Conservation (phyloP, 1,140 invertebrate genomes). For the Heliothis virescens region DNA sequence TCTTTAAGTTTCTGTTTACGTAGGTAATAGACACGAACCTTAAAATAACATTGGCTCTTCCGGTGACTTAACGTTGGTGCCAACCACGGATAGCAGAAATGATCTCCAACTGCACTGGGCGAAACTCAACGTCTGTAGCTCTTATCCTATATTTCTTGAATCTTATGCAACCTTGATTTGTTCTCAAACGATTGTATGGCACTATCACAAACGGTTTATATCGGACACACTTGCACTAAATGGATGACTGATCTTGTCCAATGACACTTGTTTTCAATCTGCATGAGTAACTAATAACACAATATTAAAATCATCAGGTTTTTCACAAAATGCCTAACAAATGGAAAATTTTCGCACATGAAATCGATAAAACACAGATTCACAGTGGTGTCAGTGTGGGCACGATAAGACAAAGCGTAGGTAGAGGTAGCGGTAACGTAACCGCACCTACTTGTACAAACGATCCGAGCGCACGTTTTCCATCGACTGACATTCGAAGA, state of each 20-base stretch:
- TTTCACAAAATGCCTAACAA: slow-evolving; percentile 61
- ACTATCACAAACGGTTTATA: slow-evolving; percentile 59
- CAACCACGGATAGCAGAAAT: slow-evolving; percentile 64
- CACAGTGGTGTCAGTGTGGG: slow-evolving; percentile 45
- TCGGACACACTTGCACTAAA: slow-evolving; percentile 75
- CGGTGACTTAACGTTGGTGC: slow-evolving; percentile 67
- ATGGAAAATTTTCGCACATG: slow-evolving; percentile 68
- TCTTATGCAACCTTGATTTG: slow-evolving; percentile 45
- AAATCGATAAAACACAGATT: slow-evolving; percentile 72
- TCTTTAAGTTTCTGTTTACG: slow-evolving; percentile 25
- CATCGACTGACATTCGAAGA: slow-evolving; percentile 58
- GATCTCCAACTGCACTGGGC: slow-evolving; percentile 53
- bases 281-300: slow-evolving; percentile 67
- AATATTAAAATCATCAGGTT: slow-evolving; percentile 68
- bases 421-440: slow-evolving; percentile 55
- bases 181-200: slow-evolving; percentile 47
- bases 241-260: slow-evolving; percentile 76
- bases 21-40: slow-evolving; percentile 69
- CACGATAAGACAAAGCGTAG: slow-evolving; percentile 66
- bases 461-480: slow-evolving; percentile 57
- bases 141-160: slow-evolving; percentile 49
- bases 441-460: slow-evolving; percentile 57
- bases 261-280: slow-evolving; percentile 75
- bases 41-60: slow-evolving; percentile 83
- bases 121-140: slow-evolving; percentile 52